Conservation (phyloP, 35 echinoderm and acorn worm species). For the Apostichopus japonicus region DNA sequence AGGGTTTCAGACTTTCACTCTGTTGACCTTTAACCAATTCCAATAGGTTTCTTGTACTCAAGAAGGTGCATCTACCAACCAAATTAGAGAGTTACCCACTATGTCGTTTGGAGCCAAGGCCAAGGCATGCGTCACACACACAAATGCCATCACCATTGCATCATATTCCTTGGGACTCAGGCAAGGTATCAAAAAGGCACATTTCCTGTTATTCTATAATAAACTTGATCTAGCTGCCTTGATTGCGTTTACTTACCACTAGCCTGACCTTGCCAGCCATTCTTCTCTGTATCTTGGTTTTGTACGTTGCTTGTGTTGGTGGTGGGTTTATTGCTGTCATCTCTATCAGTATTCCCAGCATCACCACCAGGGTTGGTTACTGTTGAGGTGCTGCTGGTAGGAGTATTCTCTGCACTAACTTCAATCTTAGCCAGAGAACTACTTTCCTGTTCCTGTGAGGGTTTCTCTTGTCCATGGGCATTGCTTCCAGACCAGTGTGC, state of each 20-base stretch:
- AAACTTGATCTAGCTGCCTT: no score
- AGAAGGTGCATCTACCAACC: no score
- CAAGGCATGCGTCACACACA: no score
- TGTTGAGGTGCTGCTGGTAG: constrained; percentile 30
- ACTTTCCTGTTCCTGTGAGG: constrained; percentile 1
- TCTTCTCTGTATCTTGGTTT: constrained; percentile 29
- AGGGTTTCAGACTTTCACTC: no score
- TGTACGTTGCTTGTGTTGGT: constrained; percentile 34
- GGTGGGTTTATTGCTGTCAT: constrained; percentile 29
- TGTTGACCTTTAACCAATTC: no score
- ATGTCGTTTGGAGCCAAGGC: no score
- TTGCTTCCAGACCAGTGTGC: constrained; percentile 30
- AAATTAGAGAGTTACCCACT: no score
- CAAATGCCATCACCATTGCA: no score
- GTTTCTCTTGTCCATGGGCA: constrained; percentile 15
- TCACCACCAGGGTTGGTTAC: background rate
- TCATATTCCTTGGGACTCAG: no score
- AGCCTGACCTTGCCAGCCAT: constrained; percentile 14
- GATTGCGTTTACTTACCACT: background rate
- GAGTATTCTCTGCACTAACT: constrained; percentile 10
- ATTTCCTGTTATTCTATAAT: no score
- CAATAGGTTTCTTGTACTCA: no score
- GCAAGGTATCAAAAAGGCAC: no score
- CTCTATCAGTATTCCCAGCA: background rate
- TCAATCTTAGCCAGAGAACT: constrained; percentile 13